phyloP scores from a whole-genome alignment of 1,140 invertebrate genomes.

The Cotesia glomerata region DNA sequence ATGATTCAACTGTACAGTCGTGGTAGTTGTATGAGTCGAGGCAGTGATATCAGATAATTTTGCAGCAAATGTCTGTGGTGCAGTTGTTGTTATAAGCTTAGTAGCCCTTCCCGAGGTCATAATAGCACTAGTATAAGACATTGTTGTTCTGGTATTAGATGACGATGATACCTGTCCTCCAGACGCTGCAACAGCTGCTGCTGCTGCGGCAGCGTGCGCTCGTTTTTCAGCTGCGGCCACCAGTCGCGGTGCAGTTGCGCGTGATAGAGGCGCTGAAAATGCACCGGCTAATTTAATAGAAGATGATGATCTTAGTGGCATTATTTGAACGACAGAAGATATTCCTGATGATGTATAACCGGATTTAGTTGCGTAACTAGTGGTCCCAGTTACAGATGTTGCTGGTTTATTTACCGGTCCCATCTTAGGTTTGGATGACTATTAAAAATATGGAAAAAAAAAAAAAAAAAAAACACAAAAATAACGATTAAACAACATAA shows the following conservation, averaged over 20 bases:
- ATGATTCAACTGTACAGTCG: conserved; percentile 47
- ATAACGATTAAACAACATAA: neutral
- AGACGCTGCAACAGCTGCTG: conserved; percentile 36
- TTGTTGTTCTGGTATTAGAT: conserved; percentile 67
- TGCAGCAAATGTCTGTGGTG: conserved; percentile 69
- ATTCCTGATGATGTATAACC: conserved; percentile 50
- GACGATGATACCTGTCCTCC: conserved; percentile 60
- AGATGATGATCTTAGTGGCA: conserved; percentile 54
- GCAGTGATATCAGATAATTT: conserved; percentile 67
- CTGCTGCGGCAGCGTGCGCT: conserved; percentile 50
- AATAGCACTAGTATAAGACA: conserved; percentile 70
- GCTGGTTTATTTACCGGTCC: conserved; percentile 52
- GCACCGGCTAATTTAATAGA: conserved; percentile 52
- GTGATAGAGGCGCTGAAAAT: conserved; percentile 55
- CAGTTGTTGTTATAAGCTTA: conserved; percentile 59
- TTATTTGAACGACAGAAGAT: conserved; percentile 54
- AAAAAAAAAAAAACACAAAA: conserved; percentile 3
- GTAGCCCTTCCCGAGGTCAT: conserved; percentile 64
- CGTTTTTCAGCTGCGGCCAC: conserved; percentile 63
- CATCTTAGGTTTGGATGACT: conserved; percentile 55
- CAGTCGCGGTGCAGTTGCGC: conserved; percentile 65
- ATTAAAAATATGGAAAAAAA: no score
- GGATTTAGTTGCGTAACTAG: conserved; percentile 49
- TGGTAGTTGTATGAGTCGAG: conserved; percentile 47
- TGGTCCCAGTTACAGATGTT: conserved; percentile 46